Conservation (phyloP, 35 echinoderm and acorn worm genomes). For the Lytechinus pictus region DNA sequence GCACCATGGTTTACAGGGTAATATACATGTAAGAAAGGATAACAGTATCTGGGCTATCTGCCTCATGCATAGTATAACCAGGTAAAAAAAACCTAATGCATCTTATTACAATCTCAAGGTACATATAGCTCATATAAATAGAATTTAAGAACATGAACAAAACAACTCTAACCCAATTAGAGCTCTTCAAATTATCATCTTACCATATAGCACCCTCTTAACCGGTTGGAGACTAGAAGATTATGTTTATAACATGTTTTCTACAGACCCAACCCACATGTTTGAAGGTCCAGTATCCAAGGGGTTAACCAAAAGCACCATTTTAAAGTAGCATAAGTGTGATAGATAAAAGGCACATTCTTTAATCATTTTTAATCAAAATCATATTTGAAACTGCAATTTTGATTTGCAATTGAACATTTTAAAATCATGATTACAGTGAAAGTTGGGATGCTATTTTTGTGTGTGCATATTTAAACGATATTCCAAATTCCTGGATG, state of each 20-base stretch:
- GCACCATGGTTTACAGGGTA: neutral
- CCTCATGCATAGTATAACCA: neutral
- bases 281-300: neutral
- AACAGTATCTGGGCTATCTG: neutral
- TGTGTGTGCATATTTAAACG: neutral
- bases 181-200: no score
- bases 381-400: neutral
- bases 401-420: neutral
- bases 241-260: no score
- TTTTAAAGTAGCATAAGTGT: neutral
- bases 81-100: neutral
- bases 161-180: neutral
- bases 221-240: no score
- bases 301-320: neutral
- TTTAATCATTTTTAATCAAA: neutral
- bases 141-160: neutral
- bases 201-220: no score
- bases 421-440: neutral
- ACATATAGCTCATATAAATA: neutral
- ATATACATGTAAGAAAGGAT: neutral
- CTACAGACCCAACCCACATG: no score
- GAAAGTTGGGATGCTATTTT: neutral
- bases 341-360: neutral
- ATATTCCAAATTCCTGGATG: neutral
- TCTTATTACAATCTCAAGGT: neutral